phyloP scores from a whole-genome alignment of 1,140 invertebrate genomes.

The honey bee (Apis mellifera) region DNA sequence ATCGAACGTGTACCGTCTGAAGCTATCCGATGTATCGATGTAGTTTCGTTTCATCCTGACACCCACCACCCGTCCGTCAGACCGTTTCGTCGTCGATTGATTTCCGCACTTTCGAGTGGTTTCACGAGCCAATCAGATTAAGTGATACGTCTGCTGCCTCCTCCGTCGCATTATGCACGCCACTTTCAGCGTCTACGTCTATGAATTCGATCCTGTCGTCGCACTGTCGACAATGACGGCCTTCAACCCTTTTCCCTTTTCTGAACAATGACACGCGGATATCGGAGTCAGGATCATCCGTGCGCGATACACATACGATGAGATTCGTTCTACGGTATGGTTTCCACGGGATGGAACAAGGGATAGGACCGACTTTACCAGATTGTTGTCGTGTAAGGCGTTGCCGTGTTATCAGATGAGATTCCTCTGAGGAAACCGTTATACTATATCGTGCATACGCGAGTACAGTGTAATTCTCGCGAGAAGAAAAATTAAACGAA shows the following conservation, averaged over 20 bases:
- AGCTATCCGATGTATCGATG: conserved; percentile 41
- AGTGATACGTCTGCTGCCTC: conserved; percentile 61
- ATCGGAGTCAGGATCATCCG: conserved; percentile 35
- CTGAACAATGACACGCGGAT: conserved; percentile 46
- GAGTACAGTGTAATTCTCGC: background rate
- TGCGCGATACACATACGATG: conserved; percentile 44
- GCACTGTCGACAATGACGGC: background rate
- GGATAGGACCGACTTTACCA: conserved; percentile 49
- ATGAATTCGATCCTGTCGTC: conserved; percentile 3
- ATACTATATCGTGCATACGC: conserved; percentile 42
- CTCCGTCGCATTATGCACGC: conserved; percentile 41
- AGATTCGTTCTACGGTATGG: conserved; percentile 7
- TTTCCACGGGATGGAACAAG: conserved; percentile 17
- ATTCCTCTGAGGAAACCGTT: conserved; percentile 43
- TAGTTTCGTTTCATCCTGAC: conserved; percentile 29
- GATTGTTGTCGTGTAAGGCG: conserved; percentile 65
- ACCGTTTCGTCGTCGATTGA: conserved; percentile 46
- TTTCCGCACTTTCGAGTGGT: conserved; percentile 36
- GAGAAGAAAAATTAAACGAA: conserved; percentile 52
- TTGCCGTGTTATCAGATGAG: conserved; percentile 67
- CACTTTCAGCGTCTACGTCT: background rate
- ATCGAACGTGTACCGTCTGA: conserved; percentile 17
- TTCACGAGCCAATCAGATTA: conserved; percentile 67
- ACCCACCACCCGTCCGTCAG: conserved; percentile 27
- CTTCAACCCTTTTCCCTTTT: conserved; percentile 12